Evolutionary conservation across 2,888 invertebrate species (phyloP), one percentile per base, ranked within the genome.

Genomic region (Phania funesta): DNA sequence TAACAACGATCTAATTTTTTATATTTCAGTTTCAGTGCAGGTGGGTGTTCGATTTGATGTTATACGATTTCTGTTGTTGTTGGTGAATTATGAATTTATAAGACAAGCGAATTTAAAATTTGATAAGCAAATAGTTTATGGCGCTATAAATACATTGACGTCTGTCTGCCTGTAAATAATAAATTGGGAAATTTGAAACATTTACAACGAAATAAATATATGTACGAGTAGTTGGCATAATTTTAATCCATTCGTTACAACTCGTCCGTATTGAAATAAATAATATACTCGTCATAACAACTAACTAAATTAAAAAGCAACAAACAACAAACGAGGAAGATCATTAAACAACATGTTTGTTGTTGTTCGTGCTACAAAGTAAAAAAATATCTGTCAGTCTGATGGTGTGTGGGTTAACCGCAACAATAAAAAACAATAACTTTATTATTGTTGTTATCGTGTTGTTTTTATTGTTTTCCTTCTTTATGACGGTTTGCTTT

Each of bases 191-290:
- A 60, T 35, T 22, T 6, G 41, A 80, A 80, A 52, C 52, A 35
- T 24, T 74, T 74, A 62, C 54, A 68, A 48, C 29, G 20, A 67
- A 67, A 60, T 74, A 62, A 74, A 74, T 74, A n/a, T n/a, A n/a
- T n/a, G n/a, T n/a, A n/a, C n/a, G n/a, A n/a, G n/a, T n/a, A n/a
- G n/a, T n/a, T n/a, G n/a, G n/a, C n/a, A n/a, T n/a, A n/a, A n/a
- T n/a, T n/a, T n/a, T n/a, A n/a, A n/a, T n/a, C n/a, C n/a, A n/a
- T n/a, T n/a, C n/a, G n/a, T n/a, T n/a, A n/a, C n/a, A n/a, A n/a
- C n/a, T n/a, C n/a, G n/a, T n/a, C n/a, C n/a, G n/a, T n/a, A n/a
- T n/a, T n/a, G n/a, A n/a, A n/a, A n/a, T n/a, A n/a, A n/a, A n/a
- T n/a, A n/a, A n/a, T n/a, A n/a, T n/a, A n/a, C n/a, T n/a, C n/a